Percentiles rank a stretch among this genome's conserved stretches.
phyloP scores from a whole-genome alignment of 2,888 invertebrate species.

The Fabriciana adippe region DNA sequence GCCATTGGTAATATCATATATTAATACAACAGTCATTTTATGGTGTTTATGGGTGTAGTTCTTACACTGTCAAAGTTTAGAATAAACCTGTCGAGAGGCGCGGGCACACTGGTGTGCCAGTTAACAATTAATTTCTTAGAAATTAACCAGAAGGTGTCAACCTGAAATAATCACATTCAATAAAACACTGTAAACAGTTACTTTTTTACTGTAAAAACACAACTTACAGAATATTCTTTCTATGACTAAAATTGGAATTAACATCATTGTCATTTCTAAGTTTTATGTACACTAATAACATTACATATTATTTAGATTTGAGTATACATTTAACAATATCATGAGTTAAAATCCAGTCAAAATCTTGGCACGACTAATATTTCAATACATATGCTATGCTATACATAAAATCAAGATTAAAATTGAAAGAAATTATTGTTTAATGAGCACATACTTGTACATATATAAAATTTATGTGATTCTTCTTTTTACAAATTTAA shows the following conservation, averaged over 20 bases:
- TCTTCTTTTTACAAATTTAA: too few relatives aligned
- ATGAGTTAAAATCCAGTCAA: constrained; percentile 36
- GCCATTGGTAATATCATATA: too few relatives aligned
- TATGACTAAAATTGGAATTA: constrained; percentile 54
- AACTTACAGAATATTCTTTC: constrained; percentile 63
- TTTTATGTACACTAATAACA: constrained; percentile 20
- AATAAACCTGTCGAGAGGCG: too few relatives aligned
- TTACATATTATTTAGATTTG: constrained; percentile 14
- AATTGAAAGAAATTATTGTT: too few relatives aligned
- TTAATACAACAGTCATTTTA: too few relatives aligned
- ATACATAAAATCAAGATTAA: background rate
- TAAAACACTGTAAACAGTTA: constrained; percentile 64
- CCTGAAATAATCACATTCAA: constrained; percentile 34
- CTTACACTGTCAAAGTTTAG: background rate
- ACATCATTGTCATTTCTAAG: constrained; percentile 43
- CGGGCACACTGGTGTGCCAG: too few relatives aligned
- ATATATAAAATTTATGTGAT: too few relatives aligned
- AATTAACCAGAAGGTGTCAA: background rate
- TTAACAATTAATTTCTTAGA: too few relatives aligned
- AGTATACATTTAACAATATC: constrained; percentile 32
- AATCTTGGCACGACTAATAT: constrained; percentile 40
- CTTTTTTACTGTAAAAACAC: constrained; percentile 76
- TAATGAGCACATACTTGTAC: too few relatives aligned
- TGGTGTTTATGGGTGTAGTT: background rate
- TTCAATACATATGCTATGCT: constrained; percentile 17